phyloP scores from a whole-genome alignment of 2,113 vertebrate genomes.

The Hemibates koningsi region DNA sequence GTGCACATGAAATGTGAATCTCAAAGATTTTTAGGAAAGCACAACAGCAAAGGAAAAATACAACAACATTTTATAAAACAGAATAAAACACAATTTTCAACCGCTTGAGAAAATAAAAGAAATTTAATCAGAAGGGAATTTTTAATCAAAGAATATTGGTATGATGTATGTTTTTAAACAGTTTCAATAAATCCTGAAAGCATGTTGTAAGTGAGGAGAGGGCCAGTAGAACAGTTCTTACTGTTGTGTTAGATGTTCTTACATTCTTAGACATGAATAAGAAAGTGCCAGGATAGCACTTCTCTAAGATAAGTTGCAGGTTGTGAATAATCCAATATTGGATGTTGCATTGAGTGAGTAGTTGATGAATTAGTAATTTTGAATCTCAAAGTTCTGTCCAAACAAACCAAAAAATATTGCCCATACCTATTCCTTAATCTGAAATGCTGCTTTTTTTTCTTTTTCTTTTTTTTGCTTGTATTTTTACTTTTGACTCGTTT shows the following conservation, averaged over 20 bases:
- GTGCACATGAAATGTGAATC: neutral
- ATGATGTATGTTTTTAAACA: neutral
- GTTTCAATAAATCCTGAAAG: neutral
- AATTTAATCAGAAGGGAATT: neutral
- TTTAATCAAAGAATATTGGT: neutral
- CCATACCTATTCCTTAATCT: neutral
- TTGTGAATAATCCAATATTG: neutral
- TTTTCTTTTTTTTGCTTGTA: neutral
- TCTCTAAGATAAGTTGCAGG: neutral
- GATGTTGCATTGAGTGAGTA: neutral
- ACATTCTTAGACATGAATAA: neutral
- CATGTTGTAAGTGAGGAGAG: neutral
- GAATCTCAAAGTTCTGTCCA: neutral
- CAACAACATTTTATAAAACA: neutral
- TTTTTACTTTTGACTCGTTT: neutral
- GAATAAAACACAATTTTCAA: neutral
- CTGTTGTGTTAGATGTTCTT: neutral
- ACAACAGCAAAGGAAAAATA: neutral
- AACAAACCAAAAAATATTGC: fast-evolving
- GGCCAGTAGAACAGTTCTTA: neutral
- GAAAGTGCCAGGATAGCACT: neutral
- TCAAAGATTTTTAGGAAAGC: neutral
- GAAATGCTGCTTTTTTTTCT: neutral
- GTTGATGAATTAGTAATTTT: neutral
- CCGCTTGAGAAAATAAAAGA: neutral